These are phyloP conservation scores for Apis dorsata DNA, from an alignment of 1,140 invertebrate species.

Conservation along the genomic window DNA sequence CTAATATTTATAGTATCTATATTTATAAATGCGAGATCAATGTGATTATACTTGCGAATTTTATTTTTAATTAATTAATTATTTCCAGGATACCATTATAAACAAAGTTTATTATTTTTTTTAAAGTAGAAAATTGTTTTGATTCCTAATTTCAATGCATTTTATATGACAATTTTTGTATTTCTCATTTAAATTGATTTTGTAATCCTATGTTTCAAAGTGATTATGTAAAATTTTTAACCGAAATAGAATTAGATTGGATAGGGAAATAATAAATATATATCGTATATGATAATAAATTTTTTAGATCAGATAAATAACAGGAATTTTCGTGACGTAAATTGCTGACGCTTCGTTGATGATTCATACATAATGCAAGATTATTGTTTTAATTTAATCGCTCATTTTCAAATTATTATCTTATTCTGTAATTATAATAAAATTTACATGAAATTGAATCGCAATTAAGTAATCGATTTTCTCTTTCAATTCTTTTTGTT, in stretches of 20 bases:
- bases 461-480: slow-evolving; percentile 1
- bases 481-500: background rate
- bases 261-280: background rate
- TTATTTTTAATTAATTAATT: no score
- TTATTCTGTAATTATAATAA: slow-evolving; percentile 18
- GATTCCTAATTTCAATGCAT: background rate
- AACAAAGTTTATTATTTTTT: no score
- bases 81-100: no score
- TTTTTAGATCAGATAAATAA: slow-evolving; percentile 5
- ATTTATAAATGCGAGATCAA: no score
- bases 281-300: slow-evolving; percentile 24
- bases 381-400: slow-evolving; percentile 6
- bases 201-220: background rate
- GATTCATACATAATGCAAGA: slow-evolving; percentile 41
- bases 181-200: slow-evolving; percentile 2
- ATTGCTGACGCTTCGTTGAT: slow-evolving; percentile 24
- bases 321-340: slow-evolving; percentile 13
- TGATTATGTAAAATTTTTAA: background rate
- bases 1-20: background rate
- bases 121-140: background rate
- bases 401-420: slow-evolving; percentile 16
- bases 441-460: slow-evolving; percentile 2
- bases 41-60: no score
- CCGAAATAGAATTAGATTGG: background rate
- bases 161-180: background rate